Evolutionary conservation across 2,113 vertebrate species (phyloP), one percentile per base, ranked within the genome.

Genomic region (Genyomyrus donnyi): DNA sequence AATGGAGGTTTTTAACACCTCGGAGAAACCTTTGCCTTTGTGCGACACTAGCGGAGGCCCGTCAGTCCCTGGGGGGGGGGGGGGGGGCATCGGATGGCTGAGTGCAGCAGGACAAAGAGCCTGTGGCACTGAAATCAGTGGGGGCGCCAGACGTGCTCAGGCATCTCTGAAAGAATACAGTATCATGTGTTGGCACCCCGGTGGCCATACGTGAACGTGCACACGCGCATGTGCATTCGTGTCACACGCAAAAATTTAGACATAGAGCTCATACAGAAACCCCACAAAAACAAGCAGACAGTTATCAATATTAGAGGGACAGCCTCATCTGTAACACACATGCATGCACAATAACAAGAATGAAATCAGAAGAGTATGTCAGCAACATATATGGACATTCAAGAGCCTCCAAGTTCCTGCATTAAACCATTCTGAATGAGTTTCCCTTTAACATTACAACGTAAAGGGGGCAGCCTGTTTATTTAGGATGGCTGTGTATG

Each of bases 1-100:
- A 96, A 96, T 96, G 95, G 96, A 96, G 94, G 95, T 96, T 96
- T 96, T 96, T 96, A 96, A 96, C 96, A 96, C 96, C 95, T 96
- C 94, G 95, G 96, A 96, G 95, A 95, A 95, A 94, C 93, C 94
- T 92, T 93, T 94, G 94, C 93, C 95, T 96, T 96, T 96, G 95
- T 96, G 94, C 92, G 93, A 94, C 94, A 95, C 94, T 95, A 94
- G 95, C 86, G 94, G 94, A 94, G 94, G 94, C 92, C 94, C 94
- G 94, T 91, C 93, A 93, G 94, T 95, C 95, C 95, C 95, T 94
- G 85, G 13, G 3, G 13, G 50, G 50, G 49, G 10, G 49, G 11
- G 94, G 96, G 96, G 95, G 49, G 6, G 49, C 95, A 93, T 92
- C 93, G 94, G 94, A 94, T 94, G 94, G 94, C 95, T 96, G 95